Conservation (phyloP, 2,888 invertebrate species). For the Desoria tigrina region DNA sequence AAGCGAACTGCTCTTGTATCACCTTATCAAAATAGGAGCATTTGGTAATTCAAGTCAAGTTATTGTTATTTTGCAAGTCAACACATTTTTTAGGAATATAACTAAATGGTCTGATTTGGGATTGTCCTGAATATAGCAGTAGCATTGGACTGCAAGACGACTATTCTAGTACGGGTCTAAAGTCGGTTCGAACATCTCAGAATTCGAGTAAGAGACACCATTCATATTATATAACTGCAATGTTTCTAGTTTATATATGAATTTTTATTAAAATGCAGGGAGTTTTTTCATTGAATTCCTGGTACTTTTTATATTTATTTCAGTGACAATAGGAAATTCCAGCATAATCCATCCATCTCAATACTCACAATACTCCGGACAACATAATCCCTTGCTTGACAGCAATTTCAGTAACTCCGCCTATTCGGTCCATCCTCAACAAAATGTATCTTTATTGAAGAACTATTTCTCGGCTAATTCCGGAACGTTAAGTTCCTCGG, state of each 20-base stretch:
- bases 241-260: too few species aligned
- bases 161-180: slow-evolving; percentile 34
- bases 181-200: slow-evolving; percentile 41
- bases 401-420: slow-evolving; percentile 8
- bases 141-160: slow-evolving; percentile 45
- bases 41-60: slow-evolving; percentile 21
- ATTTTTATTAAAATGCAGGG: too few species aligned
- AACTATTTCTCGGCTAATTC: slow-evolving; percentile 31
- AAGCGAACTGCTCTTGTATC: slow-evolving; percentile 37
- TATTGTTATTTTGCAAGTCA: neutral
- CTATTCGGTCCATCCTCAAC: slow-evolving; percentile 19
- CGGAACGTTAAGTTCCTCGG: slow-evolving; percentile 42
- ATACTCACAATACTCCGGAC: neutral
- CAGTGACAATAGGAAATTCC: slow-evolving; percentile 16
- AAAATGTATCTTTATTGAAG: slow-evolving; percentile 15
- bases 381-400: slow-evolving; percentile 6
- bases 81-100: too few species aligned
- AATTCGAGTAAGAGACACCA: slow-evolving; percentile 32
- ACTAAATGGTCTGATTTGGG: too few species aligned
- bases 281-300: too few species aligned
- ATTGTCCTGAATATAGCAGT: too few species aligned
- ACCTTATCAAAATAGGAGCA: slow-evolving; percentile 45
- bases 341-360: neutral
- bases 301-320: too few species aligned
- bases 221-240: too few species aligned